These are phyloP conservation scores for Anastrepha obliqua DNA, from an alignment of 1,140 invertebrate species.

Conservation along the genomic window DNA sequence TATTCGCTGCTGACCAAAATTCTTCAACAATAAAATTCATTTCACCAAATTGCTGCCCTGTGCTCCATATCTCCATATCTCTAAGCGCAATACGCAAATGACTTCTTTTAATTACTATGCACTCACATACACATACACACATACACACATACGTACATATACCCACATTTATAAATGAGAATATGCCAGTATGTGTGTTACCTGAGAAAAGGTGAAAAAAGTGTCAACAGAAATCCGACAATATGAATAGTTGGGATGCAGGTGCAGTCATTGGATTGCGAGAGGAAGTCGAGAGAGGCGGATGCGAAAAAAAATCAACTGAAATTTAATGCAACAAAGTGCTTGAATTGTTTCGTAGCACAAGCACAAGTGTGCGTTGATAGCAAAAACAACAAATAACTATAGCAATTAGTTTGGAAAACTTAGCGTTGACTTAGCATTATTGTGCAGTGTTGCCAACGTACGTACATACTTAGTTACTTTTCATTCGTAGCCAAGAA, in stretches of 20 bases:
- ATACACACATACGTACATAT: background rate
- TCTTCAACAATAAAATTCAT: slow-evolving; percentile 9
- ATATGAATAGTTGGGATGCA: slow-evolving; percentile 12
- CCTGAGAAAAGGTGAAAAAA: background rate
- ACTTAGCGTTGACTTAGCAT: slow-evolving; percentile 47
- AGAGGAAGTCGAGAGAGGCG: background rate
- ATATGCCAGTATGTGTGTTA: background rate
- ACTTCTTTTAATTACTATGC: background rate
- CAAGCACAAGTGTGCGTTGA: too few relatives aligned
- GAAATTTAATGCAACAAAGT: slow-evolving; percentile 11
- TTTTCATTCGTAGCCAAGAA: too few relatives aligned
- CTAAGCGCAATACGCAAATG: background rate
- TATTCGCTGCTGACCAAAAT: too few relatives aligned
- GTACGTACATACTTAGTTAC: background rate
- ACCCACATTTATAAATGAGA: background rate
- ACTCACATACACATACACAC: background rate
- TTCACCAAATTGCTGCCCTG: background rate
- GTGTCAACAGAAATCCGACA: background rate
- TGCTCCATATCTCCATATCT: slow-evolving; percentile 13
- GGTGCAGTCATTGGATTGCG: background rate
- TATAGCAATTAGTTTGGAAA: slow-evolving; percentile 39
- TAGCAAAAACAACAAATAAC: background rate
- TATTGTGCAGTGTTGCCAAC: slow-evolving; percentile 3
- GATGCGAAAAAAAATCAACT: background rate
- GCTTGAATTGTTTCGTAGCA: background rate